phyloP scores from a whole-genome alignment of 2,113 vertebrate species.

The Eptatretus burgeri region DNA sequence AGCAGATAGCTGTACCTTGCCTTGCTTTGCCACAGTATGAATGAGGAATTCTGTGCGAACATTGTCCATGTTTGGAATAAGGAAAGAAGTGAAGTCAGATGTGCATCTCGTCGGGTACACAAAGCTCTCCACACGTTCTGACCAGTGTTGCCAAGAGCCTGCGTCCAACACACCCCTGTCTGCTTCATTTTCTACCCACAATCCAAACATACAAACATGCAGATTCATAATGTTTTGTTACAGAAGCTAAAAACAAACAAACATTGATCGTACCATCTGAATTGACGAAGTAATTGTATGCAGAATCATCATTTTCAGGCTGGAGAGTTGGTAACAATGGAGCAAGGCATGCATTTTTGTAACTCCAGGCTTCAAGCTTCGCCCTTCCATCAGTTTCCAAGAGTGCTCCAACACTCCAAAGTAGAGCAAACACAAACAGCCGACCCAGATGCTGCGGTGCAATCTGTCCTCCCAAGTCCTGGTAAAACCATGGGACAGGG shows the following conservation, averaged over 20 bases:
- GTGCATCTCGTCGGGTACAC: slow-evolving; percentile 32
- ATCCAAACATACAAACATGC: no score
- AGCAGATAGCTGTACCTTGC: slow-evolving; percentile 29
- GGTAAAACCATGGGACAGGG: slow-evolving; percentile 4
- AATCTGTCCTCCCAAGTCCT: slow-evolving; percentile 47
- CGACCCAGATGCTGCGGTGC: slow-evolving; percentile 31
- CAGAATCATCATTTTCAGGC: slow-evolving; percentile 23
- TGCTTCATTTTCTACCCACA: no score
- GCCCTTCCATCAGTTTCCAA: slow-evolving; percentile 39
- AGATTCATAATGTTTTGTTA: no score
- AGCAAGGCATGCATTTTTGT: slow-evolving; percentile 16
- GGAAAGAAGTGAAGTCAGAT: slow-evolving; percentile 51
- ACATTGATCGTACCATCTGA: slow-evolving; percentile 26
- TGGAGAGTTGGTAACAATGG: slow-evolving; percentile 32
- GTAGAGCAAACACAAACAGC: slow-evolving; percentile 53
- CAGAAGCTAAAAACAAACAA: neutral
- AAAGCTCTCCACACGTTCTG: slow-evolving; percentile 34
- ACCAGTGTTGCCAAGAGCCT: slow-evolving; percentile 76
- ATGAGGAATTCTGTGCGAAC: slow-evolving; percentile 68
- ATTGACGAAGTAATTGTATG: slow-evolving; percentile 56
- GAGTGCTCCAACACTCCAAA: slow-evolving; percentile 67
- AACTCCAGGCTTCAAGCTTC: slow-evolving; percentile 49
- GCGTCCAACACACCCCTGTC: slow-evolving; percentile 1
- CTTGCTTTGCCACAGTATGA: slow-evolving; percentile 52
- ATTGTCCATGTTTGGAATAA: slow-evolving; percentile 80